These are phyloP conservation scores for Syngnathoides biaculeatus DNA, from an alignment of 2,113 vertebrate genomes.

Conservation along the genomic window DNA sequence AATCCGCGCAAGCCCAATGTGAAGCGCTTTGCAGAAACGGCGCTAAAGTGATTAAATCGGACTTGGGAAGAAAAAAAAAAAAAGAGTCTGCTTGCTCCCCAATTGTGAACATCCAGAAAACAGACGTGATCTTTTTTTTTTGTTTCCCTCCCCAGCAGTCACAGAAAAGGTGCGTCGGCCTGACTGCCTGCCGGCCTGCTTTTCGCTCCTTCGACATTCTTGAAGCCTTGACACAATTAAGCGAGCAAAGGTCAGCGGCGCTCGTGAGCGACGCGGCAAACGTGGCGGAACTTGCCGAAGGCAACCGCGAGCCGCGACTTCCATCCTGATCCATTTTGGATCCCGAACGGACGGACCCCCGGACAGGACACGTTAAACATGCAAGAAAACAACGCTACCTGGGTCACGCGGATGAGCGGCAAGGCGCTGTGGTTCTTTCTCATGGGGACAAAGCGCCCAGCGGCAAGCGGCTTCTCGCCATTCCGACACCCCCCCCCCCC, in stretches of 20 bases:
- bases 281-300: background rate
- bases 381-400: background rate
- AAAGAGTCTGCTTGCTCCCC: background rate
- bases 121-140: background rate
- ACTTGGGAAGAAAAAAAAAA: too few species aligned
- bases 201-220: background rate
- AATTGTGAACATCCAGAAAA: background rate
- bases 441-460: background rate
- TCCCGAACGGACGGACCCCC: background rate
- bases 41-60: too few species aligned
- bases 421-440: slow-evolving; percentile 4
- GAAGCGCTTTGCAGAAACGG: too few species aligned
- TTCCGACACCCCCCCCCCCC: background rate
- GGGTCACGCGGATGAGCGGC: slow-evolving; percentile 4
- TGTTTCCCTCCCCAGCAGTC: background rate
- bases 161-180: background rate
- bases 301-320: background rate
- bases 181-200: background rate
- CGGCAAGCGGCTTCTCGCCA: background rate
- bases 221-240: slow-evolving; percentile 1
- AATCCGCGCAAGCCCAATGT: too few species aligned
- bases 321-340: background rate
- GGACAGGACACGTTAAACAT: background rate
- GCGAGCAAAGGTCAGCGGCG: background rate
- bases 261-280: background rate